phyloP scores from a whole-genome alignment of 2,888 invertebrate species.

The Pammene fasciana region DNA sequence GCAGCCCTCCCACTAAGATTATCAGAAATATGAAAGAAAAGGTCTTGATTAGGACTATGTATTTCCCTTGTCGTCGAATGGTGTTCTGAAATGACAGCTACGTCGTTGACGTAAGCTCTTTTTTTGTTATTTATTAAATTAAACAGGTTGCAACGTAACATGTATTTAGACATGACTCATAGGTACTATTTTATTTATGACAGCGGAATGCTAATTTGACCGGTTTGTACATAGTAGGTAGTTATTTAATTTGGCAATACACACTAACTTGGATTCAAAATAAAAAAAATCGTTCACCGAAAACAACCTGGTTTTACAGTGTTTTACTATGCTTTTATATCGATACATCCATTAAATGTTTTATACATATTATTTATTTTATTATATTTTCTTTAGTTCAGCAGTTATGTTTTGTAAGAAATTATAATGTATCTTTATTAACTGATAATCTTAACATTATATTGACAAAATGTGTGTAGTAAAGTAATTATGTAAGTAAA shows the following conservation, averaged over 20 bases:
- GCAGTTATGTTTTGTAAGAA: too few species aligned
- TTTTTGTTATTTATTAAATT: neutral
- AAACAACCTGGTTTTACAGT: too few species aligned
- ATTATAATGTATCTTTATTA: too few species aligned
- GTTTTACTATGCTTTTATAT: too few species aligned
- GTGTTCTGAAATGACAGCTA: neutral
- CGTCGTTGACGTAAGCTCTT: conserved; percentile 3
- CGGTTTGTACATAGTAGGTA: neutral
- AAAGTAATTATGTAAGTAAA: neutral
- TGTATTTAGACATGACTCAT: conserved; percentile 8
- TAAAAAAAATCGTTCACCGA: too few species aligned
- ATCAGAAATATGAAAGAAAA: neutral
- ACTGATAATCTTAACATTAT: neutral
- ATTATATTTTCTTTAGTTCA: too few species aligned
- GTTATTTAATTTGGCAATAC: neutral
- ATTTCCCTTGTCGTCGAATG: neutral
- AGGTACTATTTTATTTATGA: neutral
- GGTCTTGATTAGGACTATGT: neutral
- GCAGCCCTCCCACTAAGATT: neutral
- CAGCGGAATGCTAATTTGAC: neutral
- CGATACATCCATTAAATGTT: too few species aligned
- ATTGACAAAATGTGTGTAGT: neutral
- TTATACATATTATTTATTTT: too few species aligned
- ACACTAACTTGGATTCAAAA: neutral
- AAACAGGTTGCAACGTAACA: neutral